phyloP scores from a whole-genome alignment of 2,888 invertebrate genomes.

The Ethmia dodecea region DNA sequence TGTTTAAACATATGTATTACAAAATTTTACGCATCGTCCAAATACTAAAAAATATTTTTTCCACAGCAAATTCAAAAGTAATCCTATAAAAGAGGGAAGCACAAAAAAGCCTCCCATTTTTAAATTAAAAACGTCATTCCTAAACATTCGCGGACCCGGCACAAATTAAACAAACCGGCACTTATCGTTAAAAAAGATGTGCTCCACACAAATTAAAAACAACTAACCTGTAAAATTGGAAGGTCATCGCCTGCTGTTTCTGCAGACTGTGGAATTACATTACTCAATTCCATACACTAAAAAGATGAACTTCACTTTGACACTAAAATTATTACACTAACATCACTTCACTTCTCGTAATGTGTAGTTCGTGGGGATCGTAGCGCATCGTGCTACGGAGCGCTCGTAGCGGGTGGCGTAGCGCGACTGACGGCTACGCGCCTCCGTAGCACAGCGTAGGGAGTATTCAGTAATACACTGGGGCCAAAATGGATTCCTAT shows the following conservation, averaged over 20 bases:
- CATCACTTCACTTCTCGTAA: slow-evolving; percentile 14
- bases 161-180: too few relatives aligned
- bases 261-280: slow-evolving; percentile 48
- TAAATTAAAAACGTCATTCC: too few relatives aligned
- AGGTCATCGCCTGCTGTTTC: slow-evolving; percentile 59
- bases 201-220: slow-evolving; percentile 52
- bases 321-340: slow-evolving; percentile 19
- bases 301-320: slow-evolving; percentile 32
- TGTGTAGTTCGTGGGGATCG: slow-evolving; percentile 23
- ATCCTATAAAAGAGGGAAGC: too few relatives aligned
- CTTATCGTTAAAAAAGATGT: slow-evolving; percentile 16
- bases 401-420: slow-evolving; percentile 48
- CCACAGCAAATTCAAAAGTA: too few relatives aligned
- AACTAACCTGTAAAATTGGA: slow-evolving; percentile 63
- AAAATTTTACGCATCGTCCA: too few relatives aligned
- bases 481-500: too few relatives aligned
- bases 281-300: slow-evolving; percentile 34
- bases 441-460: background rate
- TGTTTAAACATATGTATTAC: too few relatives aligned
- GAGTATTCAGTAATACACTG: background rate
- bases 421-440: slow-evolving; percentile 40
- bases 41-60: too few relatives aligned
- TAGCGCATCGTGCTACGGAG: slow-evolving; percentile 38
- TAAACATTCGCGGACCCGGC: too few relatives aligned
- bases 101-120: too few relatives aligned